phyloP scores from a whole-genome alignment of 2,797 vertebrate species.

The Columba guinea region DNA sequence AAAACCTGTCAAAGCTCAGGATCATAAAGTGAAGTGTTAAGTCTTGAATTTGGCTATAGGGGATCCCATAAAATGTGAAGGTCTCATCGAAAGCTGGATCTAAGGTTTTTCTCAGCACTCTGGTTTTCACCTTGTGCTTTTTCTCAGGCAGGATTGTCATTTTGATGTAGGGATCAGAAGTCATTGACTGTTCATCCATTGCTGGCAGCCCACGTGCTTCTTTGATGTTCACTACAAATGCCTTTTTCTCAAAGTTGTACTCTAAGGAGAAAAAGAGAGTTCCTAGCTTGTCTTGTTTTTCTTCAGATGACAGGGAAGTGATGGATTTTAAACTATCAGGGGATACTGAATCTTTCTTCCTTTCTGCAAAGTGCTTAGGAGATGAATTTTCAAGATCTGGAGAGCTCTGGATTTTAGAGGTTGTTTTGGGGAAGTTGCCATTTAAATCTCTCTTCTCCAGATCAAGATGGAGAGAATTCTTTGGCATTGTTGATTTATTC shows the following conservation, averaged over 20 bases:
- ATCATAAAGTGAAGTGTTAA: constrained; percentile 93
- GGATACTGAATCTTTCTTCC: constrained; percentile 80
- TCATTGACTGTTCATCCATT: constrained; percentile 96
- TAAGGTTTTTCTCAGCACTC: constrained; percentile 95
- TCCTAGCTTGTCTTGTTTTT: constrained; percentile 87
- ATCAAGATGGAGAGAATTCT: constrained; percentile 90
- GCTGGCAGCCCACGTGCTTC: constrained; percentile 93
- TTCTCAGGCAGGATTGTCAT: constrained; percentile 97
- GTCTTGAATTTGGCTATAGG: constrained; percentile 87
- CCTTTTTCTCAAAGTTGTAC: constrained; percentile 96
- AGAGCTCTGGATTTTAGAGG: constrained; percentile 85
- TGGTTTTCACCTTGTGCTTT: constrained; percentile 97
- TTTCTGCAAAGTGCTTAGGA: constrained; percentile 82
- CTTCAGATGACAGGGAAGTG: constrained; percentile 85
- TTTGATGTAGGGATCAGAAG: constrained; percentile 98
- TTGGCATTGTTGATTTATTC: constrained; percentile 78
- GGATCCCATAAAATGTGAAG: constrained; percentile 97
- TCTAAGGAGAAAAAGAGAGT: constrained; percentile 94
- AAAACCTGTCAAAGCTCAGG: constrained; percentile 97
- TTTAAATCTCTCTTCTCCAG: constrained; percentile 95
- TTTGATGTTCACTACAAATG: constrained; percentile 96
- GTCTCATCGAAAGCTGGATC: constrained; percentile 97
- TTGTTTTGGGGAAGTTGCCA: constrained; percentile 92
- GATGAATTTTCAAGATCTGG: constrained; percentile 86
- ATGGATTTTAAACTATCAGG: constrained; percentile 88